Evolutionary conservation across 2,888 invertebrate genomes (phyloP).

Genomic region (Oscheius sp.): DNA sequence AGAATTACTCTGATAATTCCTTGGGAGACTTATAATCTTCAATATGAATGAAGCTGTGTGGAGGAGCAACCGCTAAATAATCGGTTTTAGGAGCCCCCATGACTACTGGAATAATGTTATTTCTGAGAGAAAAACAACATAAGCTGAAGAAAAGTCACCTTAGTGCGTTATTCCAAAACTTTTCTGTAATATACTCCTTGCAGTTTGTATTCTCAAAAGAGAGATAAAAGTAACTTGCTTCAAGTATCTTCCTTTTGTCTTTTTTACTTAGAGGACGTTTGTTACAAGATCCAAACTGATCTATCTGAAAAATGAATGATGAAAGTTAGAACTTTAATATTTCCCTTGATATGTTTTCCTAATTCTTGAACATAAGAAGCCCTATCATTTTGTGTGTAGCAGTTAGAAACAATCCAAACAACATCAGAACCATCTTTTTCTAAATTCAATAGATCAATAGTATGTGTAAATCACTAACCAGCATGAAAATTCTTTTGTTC

Average conservation of each 20-base stretch:
- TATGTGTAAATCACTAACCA: background rate
- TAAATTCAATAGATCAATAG: background rate
- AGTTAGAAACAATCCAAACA: slow-evolving; percentile 57
- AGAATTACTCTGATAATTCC: slow-evolving; percentile 39
- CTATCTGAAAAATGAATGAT: slow-evolving; percentile 31
- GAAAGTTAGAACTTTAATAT: background rate
- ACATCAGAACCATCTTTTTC: slow-evolving; percentile 18
- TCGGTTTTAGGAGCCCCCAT: slow-evolving; percentile 40
- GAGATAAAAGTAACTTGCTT: slow-evolving; percentile 42
- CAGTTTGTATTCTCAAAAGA: slow-evolving; percentile 54
- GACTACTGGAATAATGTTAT: slow-evolving; percentile 42
- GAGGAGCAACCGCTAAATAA: slow-evolving; percentile 43
- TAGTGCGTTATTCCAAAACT: slow-evolving; percentile 46
- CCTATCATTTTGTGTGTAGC: slow-evolving; percentile 45
- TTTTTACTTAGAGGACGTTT: slow-evolving; percentile 2
- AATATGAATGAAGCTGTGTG: slow-evolving; percentile 50
- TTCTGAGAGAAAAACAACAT: slow-evolving; percentile 31
- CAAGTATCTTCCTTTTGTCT: background rate
- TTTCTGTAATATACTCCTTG: slow-evolving; percentile 51
- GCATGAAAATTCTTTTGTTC: background rate
- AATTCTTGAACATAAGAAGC: slow-evolving; percentile 32
- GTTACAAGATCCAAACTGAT: slow-evolving; percentile 41
- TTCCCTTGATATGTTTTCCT: slow-evolving; percentile 26
- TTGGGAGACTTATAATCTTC: slow-evolving; percentile 39
- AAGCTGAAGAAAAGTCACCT: slow-evolving; percentile 27